Evolutionary conservation across 2,888 invertebrate species (phyloP), one percentile per base, ranked within the genome.

Genomic region (Ommatoiulus sabulosus): DNA sequence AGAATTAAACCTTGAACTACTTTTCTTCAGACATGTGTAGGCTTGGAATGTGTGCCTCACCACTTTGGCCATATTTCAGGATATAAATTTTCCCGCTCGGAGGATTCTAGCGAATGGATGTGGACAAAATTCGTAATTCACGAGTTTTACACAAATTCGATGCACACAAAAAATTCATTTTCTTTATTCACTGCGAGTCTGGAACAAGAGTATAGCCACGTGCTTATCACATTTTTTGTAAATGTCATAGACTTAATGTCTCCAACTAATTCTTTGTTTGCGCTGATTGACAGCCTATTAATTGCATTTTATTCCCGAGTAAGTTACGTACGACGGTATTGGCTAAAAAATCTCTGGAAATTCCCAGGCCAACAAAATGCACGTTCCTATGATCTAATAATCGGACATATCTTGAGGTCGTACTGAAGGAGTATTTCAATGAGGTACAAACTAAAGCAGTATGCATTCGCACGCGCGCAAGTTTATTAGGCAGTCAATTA

Each of bases 1-100:
- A 72, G 72, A 72, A 72, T 20, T 72, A 72, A 72, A 72, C 72
- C 72, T 72, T 72, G 72, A 72, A 3, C 72, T 72, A 72, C 72
- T 72, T 72, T 72, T 24, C 72, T 20, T 72, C 72, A 72, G 72
- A 72, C 72, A 24, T 72, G 72, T 72, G 72, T 72, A 72, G 72
- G 72, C 72, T 72, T 10, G 72, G 72, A 72, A 72, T 72, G 72
- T 24, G 8, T 24, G 72, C 24, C 72, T 72, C 72, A 72, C 1
- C 17, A n/a, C 52, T 15, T 63, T 6, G n/a, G 63, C 63, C 63
- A 63, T 5, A 20, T 20, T 63, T n/a, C 72, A 24, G 20, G 72
- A 72, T n/a, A 24, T 20, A 72, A 72, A 72, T 72, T 63, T 63
- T 3, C 63, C 15, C n/a, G 20, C n/a, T 20, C 20, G 63, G 63